Evolutionary conservation across 2,888 invertebrate species (phyloP).

Genomic region (Pristionchus japonicus): DNA sequence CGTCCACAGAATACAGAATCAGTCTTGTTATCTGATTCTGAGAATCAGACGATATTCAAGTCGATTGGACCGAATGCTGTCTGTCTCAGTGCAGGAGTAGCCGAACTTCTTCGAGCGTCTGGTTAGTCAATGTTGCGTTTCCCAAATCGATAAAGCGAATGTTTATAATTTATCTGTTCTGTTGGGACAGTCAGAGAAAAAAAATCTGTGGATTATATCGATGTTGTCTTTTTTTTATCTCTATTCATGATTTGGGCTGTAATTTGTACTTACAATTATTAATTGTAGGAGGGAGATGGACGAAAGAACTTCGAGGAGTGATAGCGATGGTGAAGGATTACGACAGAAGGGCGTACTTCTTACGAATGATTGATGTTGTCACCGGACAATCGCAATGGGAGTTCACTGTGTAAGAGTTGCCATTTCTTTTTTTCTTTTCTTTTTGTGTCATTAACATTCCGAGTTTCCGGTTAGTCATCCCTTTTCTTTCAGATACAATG

Average conservation of each 20-base stretch:
- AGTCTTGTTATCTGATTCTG: constrained; percentile 12
- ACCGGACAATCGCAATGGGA: constrained; percentile 60
- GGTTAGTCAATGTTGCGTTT: not conserved
- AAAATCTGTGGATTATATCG: too few relatives aligned
- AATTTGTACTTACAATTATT: not conserved
- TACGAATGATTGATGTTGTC: constrained; percentile 65
- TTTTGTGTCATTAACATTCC: not conserved
- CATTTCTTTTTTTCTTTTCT: too few relatives aligned
- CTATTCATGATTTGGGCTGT: too few relatives aligned
- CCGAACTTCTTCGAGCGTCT: constrained; percentile 45
- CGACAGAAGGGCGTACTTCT: constrained; percentile 61
- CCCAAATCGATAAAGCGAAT: not conserved
- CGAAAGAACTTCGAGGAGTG: constrained; percentile 34
- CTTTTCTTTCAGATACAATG: constrained; percentile 62
- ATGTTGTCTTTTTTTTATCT: too few relatives aligned
- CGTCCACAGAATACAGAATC: constrained; percentile 49
- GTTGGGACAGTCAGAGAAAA: not conserved
- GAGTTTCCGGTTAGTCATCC: too few relatives aligned
- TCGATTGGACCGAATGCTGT: constrained; percentile 23
- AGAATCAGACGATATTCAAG: constrained; percentile 46
- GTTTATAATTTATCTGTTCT: not conserved
- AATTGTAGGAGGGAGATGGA: constrained; percentile 41
- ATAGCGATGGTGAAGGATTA: constrained; percentile 62
- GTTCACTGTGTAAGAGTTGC: constrained; percentile 65
- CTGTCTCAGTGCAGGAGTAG: constrained; percentile 38